These are phyloP conservation scores for Mastomys coucha DNA, from an alignment of 2,113 vertebrate species.

Conservation along the genomic window DNA sequence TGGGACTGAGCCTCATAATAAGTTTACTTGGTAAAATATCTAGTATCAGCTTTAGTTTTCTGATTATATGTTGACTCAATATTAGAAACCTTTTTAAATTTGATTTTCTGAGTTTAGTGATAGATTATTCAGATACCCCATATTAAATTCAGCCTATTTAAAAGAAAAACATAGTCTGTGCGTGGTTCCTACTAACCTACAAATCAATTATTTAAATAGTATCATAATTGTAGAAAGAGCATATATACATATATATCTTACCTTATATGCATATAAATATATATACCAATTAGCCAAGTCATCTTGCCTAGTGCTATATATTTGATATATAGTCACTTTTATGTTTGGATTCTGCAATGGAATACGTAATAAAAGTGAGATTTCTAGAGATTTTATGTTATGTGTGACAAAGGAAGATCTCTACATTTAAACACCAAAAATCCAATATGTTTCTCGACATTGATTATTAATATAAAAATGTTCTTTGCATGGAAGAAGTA, in stretches of 20 bases:
- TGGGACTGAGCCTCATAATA: not conserved
- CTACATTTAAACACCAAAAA: conserved; percentile 29
- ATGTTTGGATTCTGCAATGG: not conserved
- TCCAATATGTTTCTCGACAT: conserved; percentile 1
- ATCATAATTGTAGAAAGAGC: not conserved
- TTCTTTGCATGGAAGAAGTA: not conserved
- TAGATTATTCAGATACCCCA: not conserved
- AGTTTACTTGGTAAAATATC: not conserved
- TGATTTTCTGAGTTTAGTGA: not conserved
- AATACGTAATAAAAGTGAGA: conserved; percentile 30
- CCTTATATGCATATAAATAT: not conserved
- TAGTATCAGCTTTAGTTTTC: not conserved
- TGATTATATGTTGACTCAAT: not conserved
- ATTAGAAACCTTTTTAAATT: not conserved
- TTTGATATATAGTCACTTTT: not conserved
- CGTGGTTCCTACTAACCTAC: not conserved
- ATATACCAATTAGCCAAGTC: conserved; percentile 17
- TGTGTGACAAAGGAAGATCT: not conserved
- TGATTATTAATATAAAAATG: conserved; percentile 40
- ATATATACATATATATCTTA: not conserved
- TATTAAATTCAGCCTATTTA: not conserved
- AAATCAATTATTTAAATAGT: not conserved
- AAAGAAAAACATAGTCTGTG: not conserved
- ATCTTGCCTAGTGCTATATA: not conserved
- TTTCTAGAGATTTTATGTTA: conserved; percentile 1